Evolutionary conservation across 2,797 vertebrate species (phyloP).

Genomic region (Euthynnus affinis): DNA sequence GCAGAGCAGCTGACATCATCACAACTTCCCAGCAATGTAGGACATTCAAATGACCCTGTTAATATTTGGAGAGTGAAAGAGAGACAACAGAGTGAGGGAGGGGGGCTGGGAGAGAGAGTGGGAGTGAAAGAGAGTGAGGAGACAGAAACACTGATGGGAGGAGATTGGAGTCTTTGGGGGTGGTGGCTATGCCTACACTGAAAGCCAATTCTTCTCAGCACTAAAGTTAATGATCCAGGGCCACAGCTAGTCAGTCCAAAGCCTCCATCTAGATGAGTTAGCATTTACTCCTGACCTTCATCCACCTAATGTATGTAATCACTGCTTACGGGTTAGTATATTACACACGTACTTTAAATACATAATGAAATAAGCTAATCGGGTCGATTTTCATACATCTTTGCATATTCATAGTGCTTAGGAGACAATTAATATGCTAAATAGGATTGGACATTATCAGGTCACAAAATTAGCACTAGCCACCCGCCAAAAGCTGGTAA

Average conservation of each 20-base stretch:
- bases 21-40: constrained; percentile 62
- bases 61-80: constrained; percentile 69
- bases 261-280: constrained; percentile 60
- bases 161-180: constrained; percentile 26
- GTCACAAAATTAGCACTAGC: too few species aligned
- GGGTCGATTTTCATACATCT: constrained; percentile 8
- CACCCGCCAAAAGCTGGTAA: too few species aligned
- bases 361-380: constrained; percentile 19
- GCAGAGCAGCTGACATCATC: constrained; percentile 59
- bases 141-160: constrained; percentile 34
- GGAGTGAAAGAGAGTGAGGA: constrained; percentile 14
- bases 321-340: constrained; percentile 12
- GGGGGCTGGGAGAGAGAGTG: not conserved
- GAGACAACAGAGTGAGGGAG: constrained; percentile 44
- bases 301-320: constrained; percentile 29
- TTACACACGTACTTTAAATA: constrained; percentile 6
- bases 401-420: constrained; percentile 1
- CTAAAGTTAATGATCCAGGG: constrained; percentile 81
- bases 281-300: constrained; percentile 75
- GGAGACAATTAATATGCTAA: not conserved
- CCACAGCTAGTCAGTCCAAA: constrained; percentile 35
- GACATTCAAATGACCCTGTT: constrained; percentile 71
- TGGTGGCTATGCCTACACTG: constrained; percentile 22
- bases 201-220: constrained; percentile 68
- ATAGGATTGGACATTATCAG: not conserved